phyloP scores from a whole-genome alignment of 1,140 invertebrate species.

The Spodoptera litura region DNA sequence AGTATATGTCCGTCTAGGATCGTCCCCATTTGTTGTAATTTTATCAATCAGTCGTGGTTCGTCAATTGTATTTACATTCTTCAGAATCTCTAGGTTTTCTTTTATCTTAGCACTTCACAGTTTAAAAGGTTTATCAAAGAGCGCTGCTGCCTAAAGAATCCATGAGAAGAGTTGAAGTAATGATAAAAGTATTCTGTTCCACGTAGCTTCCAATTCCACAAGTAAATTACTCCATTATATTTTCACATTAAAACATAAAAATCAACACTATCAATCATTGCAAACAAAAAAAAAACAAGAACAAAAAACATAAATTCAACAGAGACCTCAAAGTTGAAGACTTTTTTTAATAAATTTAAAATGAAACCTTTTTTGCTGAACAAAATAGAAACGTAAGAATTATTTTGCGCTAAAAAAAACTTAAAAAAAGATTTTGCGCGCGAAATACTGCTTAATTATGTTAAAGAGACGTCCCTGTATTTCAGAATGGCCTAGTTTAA shows the following conservation, averaged over 20 bases:
- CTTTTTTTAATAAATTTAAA: constrained; percentile 25
- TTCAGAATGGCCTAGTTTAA: constrained; percentile 39
- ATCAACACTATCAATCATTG: neutral
- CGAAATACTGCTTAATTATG: constrained; percentile 43
- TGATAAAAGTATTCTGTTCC: no score
- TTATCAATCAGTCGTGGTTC: no score
- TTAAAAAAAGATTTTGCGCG: constrained; percentile 26
- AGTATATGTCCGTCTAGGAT: no score
- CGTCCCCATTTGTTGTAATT: no score
- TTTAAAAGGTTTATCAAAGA: no score
- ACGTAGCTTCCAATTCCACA: no score
- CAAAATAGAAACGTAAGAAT: constrained; percentile 28
- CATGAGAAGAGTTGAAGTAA: no score
- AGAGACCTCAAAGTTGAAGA: neutral
- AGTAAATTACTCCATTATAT: neutral
- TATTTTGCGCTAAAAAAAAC: constrained; percentile 38
- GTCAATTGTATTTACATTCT: no score
- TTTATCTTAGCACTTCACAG: no score
- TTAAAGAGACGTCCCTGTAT: constrained; percentile 35
- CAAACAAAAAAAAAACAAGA: neutral
- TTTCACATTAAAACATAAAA: neutral
- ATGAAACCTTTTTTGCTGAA: constrained; percentile 12
- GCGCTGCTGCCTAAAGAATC: no score
- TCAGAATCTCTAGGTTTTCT: no score
- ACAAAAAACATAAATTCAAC: constrained; percentile 2